These are phyloP conservation scores for Salvelinus alpinus DNA, from an alignment of 2,113 vertebrate genomes.

Conservation along the genomic window DNA sequence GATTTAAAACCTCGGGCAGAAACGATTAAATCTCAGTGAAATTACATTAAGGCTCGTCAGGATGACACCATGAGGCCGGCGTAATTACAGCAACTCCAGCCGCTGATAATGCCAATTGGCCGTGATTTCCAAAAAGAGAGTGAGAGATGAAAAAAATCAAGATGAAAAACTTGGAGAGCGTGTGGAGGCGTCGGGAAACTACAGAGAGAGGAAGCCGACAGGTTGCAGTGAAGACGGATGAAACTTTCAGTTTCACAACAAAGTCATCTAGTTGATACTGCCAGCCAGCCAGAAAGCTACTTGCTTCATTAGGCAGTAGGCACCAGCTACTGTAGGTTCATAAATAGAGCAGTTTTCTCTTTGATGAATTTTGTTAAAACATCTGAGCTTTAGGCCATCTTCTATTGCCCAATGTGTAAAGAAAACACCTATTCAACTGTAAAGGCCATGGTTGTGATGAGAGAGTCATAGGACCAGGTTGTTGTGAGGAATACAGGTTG, in stretches of 20 bases:
- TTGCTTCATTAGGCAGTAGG: too few species aligned
- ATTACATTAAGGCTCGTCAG: constrained; percentile 8
- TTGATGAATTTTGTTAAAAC: too few species aligned
- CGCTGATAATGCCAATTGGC: constrained; percentile 39
- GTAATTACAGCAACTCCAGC: constrained; percentile 46
- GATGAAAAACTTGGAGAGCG: neutral
- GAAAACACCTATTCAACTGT: too few species aligned
- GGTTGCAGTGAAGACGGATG: too few species aligned
- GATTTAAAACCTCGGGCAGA: constrained; percentile 5
- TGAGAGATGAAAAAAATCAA: neutral
- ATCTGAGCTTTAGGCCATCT: too few species aligned
- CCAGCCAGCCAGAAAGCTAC: too few species aligned
- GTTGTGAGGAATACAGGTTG: too few species aligned
- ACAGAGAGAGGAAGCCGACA: constrained; percentile 7
- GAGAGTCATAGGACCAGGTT: neutral
- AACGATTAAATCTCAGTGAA: constrained; percentile 8
- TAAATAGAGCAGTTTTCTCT: too few species aligned
- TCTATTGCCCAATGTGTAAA: too few species aligned
- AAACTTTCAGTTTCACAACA: too few species aligned
- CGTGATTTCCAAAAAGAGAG: neutral
- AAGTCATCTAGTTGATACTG: too few species aligned
- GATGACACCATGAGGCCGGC: constrained; percentile 28
- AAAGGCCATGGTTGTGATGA: neutral
- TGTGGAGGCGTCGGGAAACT: neutral
- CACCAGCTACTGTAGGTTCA: too few species aligned